Percentiles rank a stretch among this genome's conserved stretches.
Evolutionary conservation across 92 coral and sea anemone genomes (phyloP).

Genomic region (Hydrozoanthus gracilis): DNA sequence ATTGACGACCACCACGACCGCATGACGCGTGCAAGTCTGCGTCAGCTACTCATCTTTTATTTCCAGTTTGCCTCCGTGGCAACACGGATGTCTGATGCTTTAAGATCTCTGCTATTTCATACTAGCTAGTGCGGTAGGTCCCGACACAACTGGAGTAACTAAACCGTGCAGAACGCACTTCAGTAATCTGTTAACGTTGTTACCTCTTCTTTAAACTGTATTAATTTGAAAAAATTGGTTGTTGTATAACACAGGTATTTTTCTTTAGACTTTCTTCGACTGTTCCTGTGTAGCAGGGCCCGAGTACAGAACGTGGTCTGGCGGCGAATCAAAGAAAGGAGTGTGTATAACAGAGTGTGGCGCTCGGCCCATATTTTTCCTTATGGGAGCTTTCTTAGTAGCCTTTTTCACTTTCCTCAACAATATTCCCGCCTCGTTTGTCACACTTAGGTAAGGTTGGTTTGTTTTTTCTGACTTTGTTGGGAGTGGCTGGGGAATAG

Average conservation of each 20-base stretch:
- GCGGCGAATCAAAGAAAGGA: conserved; percentile 16
- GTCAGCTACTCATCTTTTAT: too few relatives aligned
- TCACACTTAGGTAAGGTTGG: conserved; percentile 37
- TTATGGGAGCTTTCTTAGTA: background rate
- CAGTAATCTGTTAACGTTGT: too few relatives aligned
- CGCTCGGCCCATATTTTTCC: conserved; percentile 26
- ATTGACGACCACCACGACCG: too few relatives aligned
- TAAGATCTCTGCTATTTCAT: too few relatives aligned
- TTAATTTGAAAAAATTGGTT: background rate
- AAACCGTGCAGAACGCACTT: too few relatives aligned
- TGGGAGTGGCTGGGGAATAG: too few relatives aligned
- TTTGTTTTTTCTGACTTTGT: background rate
- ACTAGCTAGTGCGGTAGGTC: too few relatives aligned
- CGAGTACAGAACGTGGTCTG: background rate
- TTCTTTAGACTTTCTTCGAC: conserved; percentile 36
- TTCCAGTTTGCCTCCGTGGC: too few relatives aligned
- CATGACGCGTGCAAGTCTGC: too few relatives aligned
- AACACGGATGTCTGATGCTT: too few relatives aligned
- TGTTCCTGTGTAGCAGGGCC: conserved; percentile 36
- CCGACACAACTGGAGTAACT: too few relatives aligned
- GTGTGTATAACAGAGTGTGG: conserved; percentile 45
- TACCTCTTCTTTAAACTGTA: too few relatives aligned
- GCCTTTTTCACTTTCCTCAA: conserved; percentile 39
- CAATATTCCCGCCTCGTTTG: conserved; percentile 34
- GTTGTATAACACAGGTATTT: background rate